A percentile compares a stretch with the other conserved stretches of the same genome.
phyloP scores from a whole-genome alignment of 2,797 vertebrate species.

The Darevskia nairensis region DNA sequence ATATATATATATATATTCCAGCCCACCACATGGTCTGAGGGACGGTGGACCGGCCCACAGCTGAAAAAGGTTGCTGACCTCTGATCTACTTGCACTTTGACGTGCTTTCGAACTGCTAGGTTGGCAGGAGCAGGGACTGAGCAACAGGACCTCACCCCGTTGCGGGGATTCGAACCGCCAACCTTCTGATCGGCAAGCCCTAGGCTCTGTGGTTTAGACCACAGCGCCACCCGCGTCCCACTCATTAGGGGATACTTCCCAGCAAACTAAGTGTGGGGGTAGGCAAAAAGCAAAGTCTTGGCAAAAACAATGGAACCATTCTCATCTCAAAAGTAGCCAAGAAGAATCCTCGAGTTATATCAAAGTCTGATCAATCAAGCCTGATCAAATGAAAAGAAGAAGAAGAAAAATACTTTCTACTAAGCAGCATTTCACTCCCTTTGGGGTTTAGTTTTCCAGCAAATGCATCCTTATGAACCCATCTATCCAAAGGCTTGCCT shows the following conservation, averaged over 20 bases:
- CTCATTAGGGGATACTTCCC: neutral
- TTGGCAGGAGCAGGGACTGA: no score
- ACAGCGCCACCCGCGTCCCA: no score
- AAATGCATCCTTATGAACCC: slow-evolving; percentile 7
- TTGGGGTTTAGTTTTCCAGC: neutral
- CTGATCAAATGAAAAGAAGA: neutral
- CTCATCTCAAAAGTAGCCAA: neutral
- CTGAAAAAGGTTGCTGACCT: no score
- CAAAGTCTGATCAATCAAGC: neutral
- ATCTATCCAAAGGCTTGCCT: slow-evolving; percentile 26
- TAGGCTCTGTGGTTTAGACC: no score
- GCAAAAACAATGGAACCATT: neutral
- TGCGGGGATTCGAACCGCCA: no score
- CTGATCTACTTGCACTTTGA: no score
- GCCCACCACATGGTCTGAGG: no score
- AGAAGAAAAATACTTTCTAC: rapidly evolving
- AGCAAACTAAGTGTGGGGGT: neutral
- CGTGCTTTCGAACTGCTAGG: no score
- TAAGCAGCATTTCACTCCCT: rapidly evolving
- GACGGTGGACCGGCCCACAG: no score
- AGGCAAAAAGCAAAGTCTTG: neutral
- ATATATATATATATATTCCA: no score
- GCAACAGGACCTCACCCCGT: no score
- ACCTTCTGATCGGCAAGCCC: no score
- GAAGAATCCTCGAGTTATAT: neutral